Conservation (phyloP, 2,888 invertebrate species). For the Andrena bucephala region DNA sequence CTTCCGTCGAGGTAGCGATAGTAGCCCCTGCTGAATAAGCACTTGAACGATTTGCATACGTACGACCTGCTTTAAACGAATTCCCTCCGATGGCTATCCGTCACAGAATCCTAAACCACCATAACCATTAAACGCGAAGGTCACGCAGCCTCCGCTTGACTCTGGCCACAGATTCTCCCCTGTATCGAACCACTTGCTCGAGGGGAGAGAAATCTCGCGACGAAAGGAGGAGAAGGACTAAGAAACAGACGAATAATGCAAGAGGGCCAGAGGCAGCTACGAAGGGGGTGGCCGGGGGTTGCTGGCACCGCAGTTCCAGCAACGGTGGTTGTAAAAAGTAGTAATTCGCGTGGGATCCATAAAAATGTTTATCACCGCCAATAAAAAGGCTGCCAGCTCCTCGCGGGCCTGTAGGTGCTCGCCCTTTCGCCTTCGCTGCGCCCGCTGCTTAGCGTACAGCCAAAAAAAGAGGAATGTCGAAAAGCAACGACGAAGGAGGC, state of each 20-base stretch:
- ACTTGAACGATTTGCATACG: constrained; percentile 20
- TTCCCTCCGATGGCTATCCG: background rate
- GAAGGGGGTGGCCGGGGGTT: constrained; percentile 23
- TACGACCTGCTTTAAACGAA: constrained; percentile 4
- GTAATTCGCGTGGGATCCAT: constrained; percentile 83
- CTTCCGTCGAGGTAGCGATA: background rate
- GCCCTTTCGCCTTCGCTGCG: constrained; percentile 16
- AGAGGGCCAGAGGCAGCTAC: constrained; percentile 23
- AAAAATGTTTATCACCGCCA: constrained; percentile 84
- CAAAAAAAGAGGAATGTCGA: constrained; percentile 19
- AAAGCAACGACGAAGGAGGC: background rate
- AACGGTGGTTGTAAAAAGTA: constrained; percentile 78
- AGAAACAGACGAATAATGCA: constrained; percentile 19
- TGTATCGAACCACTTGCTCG: background rate
- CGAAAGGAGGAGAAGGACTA: background rate
- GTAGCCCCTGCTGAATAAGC: constrained; percentile 4
- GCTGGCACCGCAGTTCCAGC: constrained; percentile 60
- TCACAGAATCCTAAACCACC: constrained; percentile 4
- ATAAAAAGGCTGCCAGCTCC: constrained; percentile 78
- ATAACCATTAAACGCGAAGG: background rate
- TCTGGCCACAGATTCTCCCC: constrained; percentile 1
- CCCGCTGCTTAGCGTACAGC: constrained; percentile 41
- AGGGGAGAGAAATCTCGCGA: constrained; percentile 30
- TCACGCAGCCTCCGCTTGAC: background rate
- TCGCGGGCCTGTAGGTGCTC: constrained; percentile 28